Percentiles rank a stretch among this genome's conserved stretches.
These are phyloP conservation scores for Spodoptera exigua DNA, from an alignment of 2,888 invertebrate species.

Conservation along the genomic window DNA sequence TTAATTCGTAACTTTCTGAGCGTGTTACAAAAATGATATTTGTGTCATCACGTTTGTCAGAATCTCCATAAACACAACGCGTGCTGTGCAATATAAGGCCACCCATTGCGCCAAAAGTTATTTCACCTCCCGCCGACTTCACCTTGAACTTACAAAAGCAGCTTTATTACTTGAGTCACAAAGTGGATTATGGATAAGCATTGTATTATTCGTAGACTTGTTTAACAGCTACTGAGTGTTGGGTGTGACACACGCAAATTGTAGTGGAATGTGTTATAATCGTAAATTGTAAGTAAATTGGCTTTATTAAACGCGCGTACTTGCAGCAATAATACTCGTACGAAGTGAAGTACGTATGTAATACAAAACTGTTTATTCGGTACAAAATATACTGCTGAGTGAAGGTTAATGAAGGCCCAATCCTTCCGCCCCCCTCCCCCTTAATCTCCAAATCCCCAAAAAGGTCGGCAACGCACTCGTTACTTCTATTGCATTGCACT, in stretches of 20 bases:
- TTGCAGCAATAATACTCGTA: slow-evolving; percentile 56
- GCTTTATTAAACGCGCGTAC: slow-evolving; percentile 68
- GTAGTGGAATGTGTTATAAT: slow-evolving; percentile 69
- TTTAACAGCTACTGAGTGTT: slow-evolving; percentile 62
- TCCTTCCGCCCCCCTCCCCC: too few relatives aligned
- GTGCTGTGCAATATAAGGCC: slow-evolving; percentile 69
- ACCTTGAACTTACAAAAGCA: slow-evolving; percentile 36
- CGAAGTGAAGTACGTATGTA: slow-evolving; percentile 44
- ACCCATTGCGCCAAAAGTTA: slow-evolving; percentile 61
- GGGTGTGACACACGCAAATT: slow-evolving; percentile 72
- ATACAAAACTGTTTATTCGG: slow-evolving; percentile 24
- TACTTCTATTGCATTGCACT: too few relatives aligned
- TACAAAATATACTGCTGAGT: slow-evolving; percentile 6
- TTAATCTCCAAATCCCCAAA: too few relatives aligned
- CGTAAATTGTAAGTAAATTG: slow-evolving; percentile 72
- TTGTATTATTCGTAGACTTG: slow-evolving; percentile 50
- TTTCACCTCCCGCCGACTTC: slow-evolving; percentile 47
- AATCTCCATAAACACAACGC: slow-evolving; percentile 69
- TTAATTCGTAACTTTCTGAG: slow-evolving; percentile 14
- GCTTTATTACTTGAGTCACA: slow-evolving; percentile 44
- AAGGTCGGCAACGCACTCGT: too few relatives aligned
- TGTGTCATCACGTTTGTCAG: slow-evolving; percentile 65
- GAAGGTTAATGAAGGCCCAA: too few relatives aligned
- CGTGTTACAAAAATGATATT: slow-evolving; percentile 58
- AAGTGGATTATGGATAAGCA: slow-evolving; percentile 36